Percentiles rank a stretch among this genome's conserved stretches.
phyloP scores from a whole-genome alignment of 2,797 vertebrate genomes.

The Todus mexicanus region DNA sequence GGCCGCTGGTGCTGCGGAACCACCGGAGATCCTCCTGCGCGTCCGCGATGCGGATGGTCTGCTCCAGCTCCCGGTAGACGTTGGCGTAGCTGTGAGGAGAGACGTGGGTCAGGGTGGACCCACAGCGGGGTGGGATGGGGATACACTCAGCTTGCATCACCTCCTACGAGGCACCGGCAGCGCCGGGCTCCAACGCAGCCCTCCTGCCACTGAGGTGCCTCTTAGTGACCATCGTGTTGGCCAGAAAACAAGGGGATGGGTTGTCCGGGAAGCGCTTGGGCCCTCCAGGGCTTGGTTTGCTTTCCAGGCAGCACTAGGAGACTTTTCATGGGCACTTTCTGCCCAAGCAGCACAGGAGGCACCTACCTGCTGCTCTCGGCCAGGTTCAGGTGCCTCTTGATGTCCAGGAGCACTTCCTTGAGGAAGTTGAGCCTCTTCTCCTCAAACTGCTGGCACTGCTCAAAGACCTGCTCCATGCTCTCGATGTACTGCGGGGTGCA shows the following conservation, averaged over 20 bases:
- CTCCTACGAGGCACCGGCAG: background rate
- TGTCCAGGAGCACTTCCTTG: conserved; percentile 90
- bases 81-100: conserved; percentile 79
- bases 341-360: background rate
- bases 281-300: background rate
- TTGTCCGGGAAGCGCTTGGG: background rate
- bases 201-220: background rate
- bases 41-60: conserved; percentile 83
- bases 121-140: accelerated
- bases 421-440: conserved; percentile 93
- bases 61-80: conserved; percentile 91
- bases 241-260: background rate
- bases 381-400: conserved; percentile 95
- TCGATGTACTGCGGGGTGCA: conserved; percentile 93
- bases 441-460: conserved; percentile 95
- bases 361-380: conserved; percentile 89
- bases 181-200: accelerated
- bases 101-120: accelerated
- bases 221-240: background rate
- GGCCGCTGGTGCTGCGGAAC: conserved; percentile 88
- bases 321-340: background rate
- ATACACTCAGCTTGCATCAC: background rate
- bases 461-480: conserved; percentile 94
- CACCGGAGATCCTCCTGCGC: conserved; percentile 92
- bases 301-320: background rate